Evolutionary conservation across 1,140 invertebrate species (phyloP).

Genomic region (Cyrtorhinus lividipennis): DNA sequence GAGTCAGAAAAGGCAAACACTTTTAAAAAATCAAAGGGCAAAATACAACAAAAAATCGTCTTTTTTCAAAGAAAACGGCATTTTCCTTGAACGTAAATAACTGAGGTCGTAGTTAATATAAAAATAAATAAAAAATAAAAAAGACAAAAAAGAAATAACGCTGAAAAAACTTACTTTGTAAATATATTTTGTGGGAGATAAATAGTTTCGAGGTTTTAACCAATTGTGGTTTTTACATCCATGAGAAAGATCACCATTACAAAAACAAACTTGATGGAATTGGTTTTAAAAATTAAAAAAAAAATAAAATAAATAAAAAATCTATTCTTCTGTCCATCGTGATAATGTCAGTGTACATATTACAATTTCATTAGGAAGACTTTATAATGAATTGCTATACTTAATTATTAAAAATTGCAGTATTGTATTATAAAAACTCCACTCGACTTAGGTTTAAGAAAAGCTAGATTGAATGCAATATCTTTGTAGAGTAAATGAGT

Average conservation of each 20-base stretch:
- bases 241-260: neutral
- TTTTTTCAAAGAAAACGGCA: neutral
- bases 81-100: neutral
- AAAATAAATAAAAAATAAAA: neutral
- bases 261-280: neutral
- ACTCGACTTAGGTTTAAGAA: neutral
- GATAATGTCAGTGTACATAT: neutral
- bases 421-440: conserved; percentile 1
- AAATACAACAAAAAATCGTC: neutral
- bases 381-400: neutral
- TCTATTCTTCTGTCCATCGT: conserved; percentile 4
- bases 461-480: neutral
- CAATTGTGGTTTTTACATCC: neutral
- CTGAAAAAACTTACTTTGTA: too few species aligned
- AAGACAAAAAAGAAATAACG: too few species aligned
- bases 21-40: neutral
- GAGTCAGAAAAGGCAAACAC: neutral
- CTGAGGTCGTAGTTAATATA: neutral
- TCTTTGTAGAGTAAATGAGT: neutral
- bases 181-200: conserved; percentile 1
- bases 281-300: too few species aligned
- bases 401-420: neutral
- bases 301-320: too few species aligned
- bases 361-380: conserved; percentile 1
- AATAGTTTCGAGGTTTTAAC: neutral